These are phyloP conservation scores for Scomberomorus guttatus DNA, from an alignment of 2,797 vertebrate genomes.

Conservation along the genomic window DNA sequence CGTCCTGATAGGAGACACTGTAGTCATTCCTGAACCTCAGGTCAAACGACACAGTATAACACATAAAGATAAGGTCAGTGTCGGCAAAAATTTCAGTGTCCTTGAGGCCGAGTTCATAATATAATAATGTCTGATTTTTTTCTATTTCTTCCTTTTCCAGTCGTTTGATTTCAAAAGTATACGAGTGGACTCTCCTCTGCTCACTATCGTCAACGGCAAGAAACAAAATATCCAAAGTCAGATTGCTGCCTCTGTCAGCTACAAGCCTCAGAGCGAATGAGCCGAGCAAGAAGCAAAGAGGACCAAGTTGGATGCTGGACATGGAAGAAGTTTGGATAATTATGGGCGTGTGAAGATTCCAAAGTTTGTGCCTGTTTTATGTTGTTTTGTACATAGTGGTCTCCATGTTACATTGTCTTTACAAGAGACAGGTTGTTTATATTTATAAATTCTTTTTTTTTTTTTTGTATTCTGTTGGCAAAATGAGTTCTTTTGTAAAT, in stretches of 20 bases:
- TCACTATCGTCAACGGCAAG: slow-evolving; percentile 93
- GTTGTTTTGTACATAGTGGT: slow-evolving; percentile 73
- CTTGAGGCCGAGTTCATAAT: background rate
- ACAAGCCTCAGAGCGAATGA: slow-evolving; percentile 90
- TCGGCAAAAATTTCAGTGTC: background rate
- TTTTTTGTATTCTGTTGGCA: slow-evolving; percentile 53
- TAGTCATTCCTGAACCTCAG: slow-evolving; percentile 92
- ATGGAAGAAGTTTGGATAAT: slow-evolving; percentile 6
- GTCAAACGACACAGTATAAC: slow-evolving; percentile 89
- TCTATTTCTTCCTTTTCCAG: slow-evolving; percentile 69
- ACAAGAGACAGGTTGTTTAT: slow-evolving; percentile 67
- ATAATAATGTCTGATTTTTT: background rate
- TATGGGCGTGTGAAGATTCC: slow-evolving; percentile 30
- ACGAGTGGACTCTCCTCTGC: slow-evolving; percentile 91
- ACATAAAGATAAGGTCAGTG: slow-evolving; percentile 89
- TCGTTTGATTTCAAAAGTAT: slow-evolving; percentile 90
- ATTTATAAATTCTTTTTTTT: slow-evolving; percentile 69
- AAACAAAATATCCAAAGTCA: slow-evolving; percentile 89
- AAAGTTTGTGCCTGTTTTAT: slow-evolving; percentile 57
- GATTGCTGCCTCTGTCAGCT: slow-evolving; percentile 89
- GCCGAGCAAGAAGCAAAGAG: background rate
- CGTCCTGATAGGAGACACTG: slow-evolving; percentile 92
- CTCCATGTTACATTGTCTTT: slow-evolving; percentile 36
- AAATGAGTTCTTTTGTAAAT: slow-evolving; percentile 32
- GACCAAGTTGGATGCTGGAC: slow-evolving; percentile 33